phyloP scores from a whole-genome alignment of 2,797 vertebrate species.

The Synanceia verrucosa region DNA sequence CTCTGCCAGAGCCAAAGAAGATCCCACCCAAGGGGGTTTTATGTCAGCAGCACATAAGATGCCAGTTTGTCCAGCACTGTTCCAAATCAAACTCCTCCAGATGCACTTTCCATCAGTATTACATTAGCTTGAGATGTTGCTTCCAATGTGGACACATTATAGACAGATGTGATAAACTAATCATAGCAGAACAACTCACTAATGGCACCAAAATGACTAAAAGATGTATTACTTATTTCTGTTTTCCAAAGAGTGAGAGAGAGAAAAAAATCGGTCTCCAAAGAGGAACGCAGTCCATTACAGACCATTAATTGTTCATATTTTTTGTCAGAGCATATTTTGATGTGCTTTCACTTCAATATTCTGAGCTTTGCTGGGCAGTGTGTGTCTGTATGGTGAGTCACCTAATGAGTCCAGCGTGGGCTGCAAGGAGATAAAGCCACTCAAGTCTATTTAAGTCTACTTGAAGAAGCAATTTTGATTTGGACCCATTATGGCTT shows the following conservation, averaged over 20 bases:
- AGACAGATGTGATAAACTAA: slow-evolving; percentile 26
- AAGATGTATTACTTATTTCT: slow-evolving; percentile 15
- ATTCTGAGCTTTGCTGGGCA: slow-evolving; percentile 56
- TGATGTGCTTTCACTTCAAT: slow-evolving; percentile 66
- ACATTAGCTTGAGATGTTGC: slow-evolving; percentile 16
- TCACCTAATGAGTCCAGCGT: slow-evolving; percentile 74
- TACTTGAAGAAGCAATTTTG: slow-evolving; percentile 44
- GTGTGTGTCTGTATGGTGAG: slow-evolving; percentile 60
- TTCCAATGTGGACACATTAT: slow-evolving; percentile 29
- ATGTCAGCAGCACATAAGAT: slow-evolving; percentile 47
- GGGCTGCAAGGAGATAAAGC: slow-evolving; percentile 58
- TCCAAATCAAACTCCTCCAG: slow-evolving; percentile 36
- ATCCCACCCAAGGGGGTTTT: slow-evolving; percentile 38
- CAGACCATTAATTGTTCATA: slow-evolving; percentile 54
- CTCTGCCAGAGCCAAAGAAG: slow-evolving; percentile 38
- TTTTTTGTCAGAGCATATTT: slow-evolving; percentile 48
- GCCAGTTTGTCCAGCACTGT: slow-evolving; percentile 27
- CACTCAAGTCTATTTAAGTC: slow-evolving; percentile 57
- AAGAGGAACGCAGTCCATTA: slow-evolving; percentile 36
- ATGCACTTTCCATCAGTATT: slow-evolving; percentile 30
- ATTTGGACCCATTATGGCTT: slow-evolving; percentile 43
- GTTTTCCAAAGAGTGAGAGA: slow-evolving; percentile 16
- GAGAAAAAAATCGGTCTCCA: slow-evolving; percentile 1
- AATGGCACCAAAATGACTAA: slow-evolving; percentile 23
- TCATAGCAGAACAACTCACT: not conserved